phyloP scores from a whole-genome alignment of 35 echinoderm and acorn worm species.

The Patiria miniata region DNA sequence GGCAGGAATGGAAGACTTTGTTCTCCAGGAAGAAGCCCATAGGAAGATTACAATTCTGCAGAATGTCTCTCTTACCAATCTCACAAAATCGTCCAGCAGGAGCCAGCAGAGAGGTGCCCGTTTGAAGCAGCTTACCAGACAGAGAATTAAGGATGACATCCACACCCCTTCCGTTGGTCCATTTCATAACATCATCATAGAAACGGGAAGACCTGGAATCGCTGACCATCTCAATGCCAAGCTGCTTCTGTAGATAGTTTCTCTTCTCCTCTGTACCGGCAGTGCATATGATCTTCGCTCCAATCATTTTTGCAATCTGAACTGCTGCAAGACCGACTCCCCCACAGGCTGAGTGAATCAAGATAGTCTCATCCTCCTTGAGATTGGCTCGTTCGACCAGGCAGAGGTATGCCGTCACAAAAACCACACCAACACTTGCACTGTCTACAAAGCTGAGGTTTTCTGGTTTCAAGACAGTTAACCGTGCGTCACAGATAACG shows the following conservation, averaged over 20 bases:
- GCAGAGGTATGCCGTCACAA: slow-evolving; percentile 71
- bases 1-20: slow-evolving; percentile 59
- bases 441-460: slow-evolving; percentile 27
- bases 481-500: slow-evolving; percentile 32
- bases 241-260: slow-evolving; percentile 31
- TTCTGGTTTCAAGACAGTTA: slow-evolving; percentile 55
- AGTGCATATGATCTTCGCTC: slow-evolving; percentile 71
- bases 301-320: slow-evolving; percentile 55
- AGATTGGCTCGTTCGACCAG: slow-evolving; percentile 75
- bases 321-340: slow-evolving; percentile 57
- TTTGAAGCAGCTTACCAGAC: slow-evolving; percentile 39
- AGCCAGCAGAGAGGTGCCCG: slow-evolving; percentile 38
- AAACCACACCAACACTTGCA: slow-evolving; percentile 45
- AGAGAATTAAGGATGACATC: slow-evolving; percentile 71
- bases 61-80: not conserved
- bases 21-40: slow-evolving; percentile 58
- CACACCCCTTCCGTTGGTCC: slow-evolving; percentile 56
- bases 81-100: slow-evolving; percentile 63
- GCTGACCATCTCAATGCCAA: slow-evolving; percentile 39
- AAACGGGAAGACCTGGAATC: slow-evolving; percentile 30
- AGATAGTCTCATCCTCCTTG: slow-evolving; percentile 58
- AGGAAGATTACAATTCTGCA: slow-evolving; percentile 26
- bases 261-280: slow-evolving; percentile 3
- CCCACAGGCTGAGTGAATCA: slow-evolving; percentile 52
- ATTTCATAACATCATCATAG: slow-evolving; percentile 43